Evolutionary conservation across 2,113 vertebrate genomes (phyloP), one percentile per base, ranked within the genome.

Genomic region (Zingel zingel): DNA sequence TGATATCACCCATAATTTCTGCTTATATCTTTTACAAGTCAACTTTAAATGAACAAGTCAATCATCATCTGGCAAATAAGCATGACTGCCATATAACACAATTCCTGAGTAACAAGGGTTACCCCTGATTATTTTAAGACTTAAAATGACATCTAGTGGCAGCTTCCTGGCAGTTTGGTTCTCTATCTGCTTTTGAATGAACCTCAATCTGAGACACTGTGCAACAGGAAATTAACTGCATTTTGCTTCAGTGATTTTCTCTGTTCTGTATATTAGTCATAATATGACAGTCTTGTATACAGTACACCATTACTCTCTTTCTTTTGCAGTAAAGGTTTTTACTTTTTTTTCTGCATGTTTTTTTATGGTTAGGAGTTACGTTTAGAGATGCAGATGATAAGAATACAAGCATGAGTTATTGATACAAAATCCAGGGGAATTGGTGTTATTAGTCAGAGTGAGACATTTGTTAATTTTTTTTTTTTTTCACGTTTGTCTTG

Each of bases 131-230:
- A 65, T 74, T 77, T 64, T 9, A 23, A 43, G 75, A 74, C 71
- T 54, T 83, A 82, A 71, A 54, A 2, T 61, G 90, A 86, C 91
- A 92, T 86, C 88, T 94, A 91, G 88, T 93, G 94, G 92, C 77
- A 78, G 68, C 51, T 77, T 75, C 27, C 1, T 53, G 73, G 74
- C 73, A 85, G 18, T 68, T 25, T 74, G n/a, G 8, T 75, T 73
- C 3, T 84, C 39, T n/a, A 30, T 57, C 64, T 39, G 61, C 50
- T 73, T 65, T 74, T 47, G 19, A 84, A 48, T 65, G 45, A 57
- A 53, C 45, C 10, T 79, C 27, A 61, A 15, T 78, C 61, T 64
- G 53, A 83, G 30, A 61, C 1, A 2, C 43, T 13, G 67, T 14
- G 36, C 23, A 27, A 64, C 77, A 79, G 80, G 70, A 78, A 78